Conservation (phyloP, 1,140 invertebrate genomes). For the Scylla paramamosain region DNA sequence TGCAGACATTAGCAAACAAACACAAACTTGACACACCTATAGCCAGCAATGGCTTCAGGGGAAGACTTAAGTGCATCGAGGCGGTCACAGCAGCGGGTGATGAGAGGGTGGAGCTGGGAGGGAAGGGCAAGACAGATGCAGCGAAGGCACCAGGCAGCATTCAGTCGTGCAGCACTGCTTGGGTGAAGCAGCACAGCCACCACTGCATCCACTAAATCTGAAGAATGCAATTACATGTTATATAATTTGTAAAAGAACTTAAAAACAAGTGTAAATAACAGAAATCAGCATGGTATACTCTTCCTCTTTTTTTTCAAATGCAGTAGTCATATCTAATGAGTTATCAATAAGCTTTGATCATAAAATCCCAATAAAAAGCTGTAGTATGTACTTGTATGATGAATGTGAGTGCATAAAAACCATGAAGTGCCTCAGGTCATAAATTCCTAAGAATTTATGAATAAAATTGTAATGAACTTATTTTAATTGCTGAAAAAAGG, state of each 20-base stretch:
- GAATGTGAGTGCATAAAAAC: no score
- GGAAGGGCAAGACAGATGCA: conserved; percentile 96
- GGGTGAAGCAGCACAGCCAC: conserved; percentile 95
- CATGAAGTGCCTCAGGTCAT: no score
- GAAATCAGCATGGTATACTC: neutral
- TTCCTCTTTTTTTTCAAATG: neutral
- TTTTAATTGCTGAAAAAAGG: no score
- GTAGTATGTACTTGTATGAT: no score
- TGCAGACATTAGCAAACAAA: no score
- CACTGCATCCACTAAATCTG: conserved; percentile 83
- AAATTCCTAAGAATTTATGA: no score
- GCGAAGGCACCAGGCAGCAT: conserved; percentile 96
- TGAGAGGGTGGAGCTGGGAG: conserved; percentile 94
- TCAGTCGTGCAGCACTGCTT: conserved; percentile 92
- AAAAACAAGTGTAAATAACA: neutral
- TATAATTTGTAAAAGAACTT: neutral
- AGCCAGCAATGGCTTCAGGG: conserved; percentile 95
- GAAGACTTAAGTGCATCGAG: conserved; percentile 94
- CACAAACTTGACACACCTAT: conserved; percentile 84
- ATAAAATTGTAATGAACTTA: no score
- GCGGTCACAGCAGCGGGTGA: conserved; percentile 89
- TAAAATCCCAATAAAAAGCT: no score
- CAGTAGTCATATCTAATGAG: no score
- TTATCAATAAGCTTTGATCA: no score
- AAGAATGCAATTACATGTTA: neutral